A percentile compares a stretch with the other conserved stretches of the same genome.
Conservation (phyloP, 2,113 vertebrate species). For the Oceanodroma tethys region DNA sequence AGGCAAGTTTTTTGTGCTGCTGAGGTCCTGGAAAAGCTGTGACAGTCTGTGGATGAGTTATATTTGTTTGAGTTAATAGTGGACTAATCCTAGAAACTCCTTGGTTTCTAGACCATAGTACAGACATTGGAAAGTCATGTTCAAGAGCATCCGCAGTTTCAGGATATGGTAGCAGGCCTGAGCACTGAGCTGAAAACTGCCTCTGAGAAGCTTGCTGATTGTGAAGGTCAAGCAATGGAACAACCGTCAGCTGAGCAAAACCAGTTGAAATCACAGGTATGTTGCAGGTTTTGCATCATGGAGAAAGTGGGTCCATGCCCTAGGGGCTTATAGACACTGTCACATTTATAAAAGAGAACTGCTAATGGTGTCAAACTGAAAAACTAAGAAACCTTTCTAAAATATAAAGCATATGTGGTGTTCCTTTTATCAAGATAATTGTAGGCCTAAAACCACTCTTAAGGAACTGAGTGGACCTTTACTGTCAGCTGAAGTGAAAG, state of each 20-base stretch:
- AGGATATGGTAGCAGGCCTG: constrained; percentile 43
- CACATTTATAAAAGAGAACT: not conserved
- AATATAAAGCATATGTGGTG: not conserved
- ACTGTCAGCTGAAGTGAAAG: not conserved
- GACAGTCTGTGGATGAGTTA: not conserved
- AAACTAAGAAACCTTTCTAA: not conserved
- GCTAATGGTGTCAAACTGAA: not conserved
- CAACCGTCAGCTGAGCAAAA: constrained; percentile 34
- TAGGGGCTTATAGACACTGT: not conserved
- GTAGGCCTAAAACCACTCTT: not conserved
- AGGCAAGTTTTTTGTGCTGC: not conserved
- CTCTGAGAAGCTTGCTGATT: constrained; percentile 36
- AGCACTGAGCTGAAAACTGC: constrained; percentile 36
- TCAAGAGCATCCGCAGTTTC: constrained; percentile 58
- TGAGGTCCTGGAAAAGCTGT: not conserved
- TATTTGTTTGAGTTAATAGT: not conserved
- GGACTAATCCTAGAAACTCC: not conserved
- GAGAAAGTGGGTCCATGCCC: not conserved
- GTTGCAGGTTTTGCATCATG: not conserved
- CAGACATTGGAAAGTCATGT: constrained; percentile 58
- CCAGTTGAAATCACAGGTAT: constrained; percentile 68
- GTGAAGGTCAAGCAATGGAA: constrained; percentile 9
- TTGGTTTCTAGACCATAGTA: constrained; percentile 60
- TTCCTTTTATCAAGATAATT: not conserved
- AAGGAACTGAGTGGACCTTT: not conserved